Evolutionary conservation across 2,888 invertebrate species (phyloP).

Genomic region (Philereme transversata): DNA sequence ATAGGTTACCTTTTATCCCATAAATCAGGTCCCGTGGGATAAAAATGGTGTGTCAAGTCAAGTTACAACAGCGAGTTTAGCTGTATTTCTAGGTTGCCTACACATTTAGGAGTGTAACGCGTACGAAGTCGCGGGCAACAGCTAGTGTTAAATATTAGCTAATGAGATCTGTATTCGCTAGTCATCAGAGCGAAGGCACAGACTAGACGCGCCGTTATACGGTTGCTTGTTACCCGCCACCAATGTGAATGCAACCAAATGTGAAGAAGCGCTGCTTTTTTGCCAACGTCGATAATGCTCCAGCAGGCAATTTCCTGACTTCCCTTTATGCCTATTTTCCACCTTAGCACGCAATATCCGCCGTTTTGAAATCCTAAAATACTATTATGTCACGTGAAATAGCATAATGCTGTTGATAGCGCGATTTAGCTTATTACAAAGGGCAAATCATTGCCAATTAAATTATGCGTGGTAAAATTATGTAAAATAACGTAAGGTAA

Average conservation of each 20-base stretch:
- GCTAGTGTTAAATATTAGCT: no score
- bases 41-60: no score
- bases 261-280: slow-evolving; percentile 23
- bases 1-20: no score
- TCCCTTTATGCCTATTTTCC: slow-evolving; percentile 36
- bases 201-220: not conserved
- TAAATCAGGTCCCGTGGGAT: no score
- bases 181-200: no score
- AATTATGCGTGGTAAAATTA: not conserved
- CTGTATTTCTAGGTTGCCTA: no score
- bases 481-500: not conserved
- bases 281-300: slow-evolving; percentile 26
- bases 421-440: slow-evolving; percentile 14
- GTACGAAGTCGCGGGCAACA: no score
- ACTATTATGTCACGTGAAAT: slow-evolving; percentile 25
- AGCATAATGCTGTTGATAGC: slow-evolving; percentile 21
- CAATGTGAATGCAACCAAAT: slow-evolving; percentile 9
- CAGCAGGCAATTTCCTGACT: slow-evolving; percentile 43
- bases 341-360: slow-evolving; percentile 45
- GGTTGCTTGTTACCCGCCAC: not conserved
- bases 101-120: no score
- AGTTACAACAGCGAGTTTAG: no score
- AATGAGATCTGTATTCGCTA: no score
- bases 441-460: slow-evolving; percentile 12
- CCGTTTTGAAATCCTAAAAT: slow-evolving; percentile 30